Base-by-base conservation (phyloP, 2,797 vertebrate species). In the Argya squamiceps region DNA sequence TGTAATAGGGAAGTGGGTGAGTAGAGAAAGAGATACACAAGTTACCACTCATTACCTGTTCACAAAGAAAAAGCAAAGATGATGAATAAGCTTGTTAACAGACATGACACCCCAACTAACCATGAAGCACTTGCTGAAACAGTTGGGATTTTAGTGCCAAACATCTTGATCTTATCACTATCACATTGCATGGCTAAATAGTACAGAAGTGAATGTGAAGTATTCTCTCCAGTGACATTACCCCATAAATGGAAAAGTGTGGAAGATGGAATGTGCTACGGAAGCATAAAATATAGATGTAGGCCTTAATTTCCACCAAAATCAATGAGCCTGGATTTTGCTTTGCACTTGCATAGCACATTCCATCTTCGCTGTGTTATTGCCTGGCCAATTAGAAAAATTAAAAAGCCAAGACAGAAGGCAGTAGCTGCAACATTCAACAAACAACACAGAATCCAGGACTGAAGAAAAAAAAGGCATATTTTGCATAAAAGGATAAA, bases 141-240 rank as follows among this genome's bases (percentile, higher is more conserved):
- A 86, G 85, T 93, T 90, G 73, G 55, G 67, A 85, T 90, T 96
- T 94, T 92, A 93, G 82, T 95, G 91, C 92, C 92, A 96, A 95
- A 93, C 92, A 95, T 96, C 95, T 96, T 96, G 96, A 92, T 93
- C 93, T 95, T 95, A 95, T 96, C 86, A 81, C 73, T 93, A 86
- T 80, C 76, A 52, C 68, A 89, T 93, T 93, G 84, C 67, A 62
- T 76, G 77, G 46, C 50, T 90, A 94, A 97, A 94, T 95, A 96
- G 90, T 76, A 93, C 49, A 81, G 86, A 95, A 96, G 86, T 92
- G 80, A 79, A 97, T 81, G 69, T 55, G 87, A 89, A 94, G 49
- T 64, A 58, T 70, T 95, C 77, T 92, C 81, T 96, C 70, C 77
- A 92, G 70, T 56, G 46, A 59, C 50, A n/a, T 94, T 96, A 95